Percentiles rank a stretch among this genome's conserved stretches.
phyloP scores from a whole-genome alignment of 2,113 vertebrate species.

The Cyanocitta stelleri region DNA sequence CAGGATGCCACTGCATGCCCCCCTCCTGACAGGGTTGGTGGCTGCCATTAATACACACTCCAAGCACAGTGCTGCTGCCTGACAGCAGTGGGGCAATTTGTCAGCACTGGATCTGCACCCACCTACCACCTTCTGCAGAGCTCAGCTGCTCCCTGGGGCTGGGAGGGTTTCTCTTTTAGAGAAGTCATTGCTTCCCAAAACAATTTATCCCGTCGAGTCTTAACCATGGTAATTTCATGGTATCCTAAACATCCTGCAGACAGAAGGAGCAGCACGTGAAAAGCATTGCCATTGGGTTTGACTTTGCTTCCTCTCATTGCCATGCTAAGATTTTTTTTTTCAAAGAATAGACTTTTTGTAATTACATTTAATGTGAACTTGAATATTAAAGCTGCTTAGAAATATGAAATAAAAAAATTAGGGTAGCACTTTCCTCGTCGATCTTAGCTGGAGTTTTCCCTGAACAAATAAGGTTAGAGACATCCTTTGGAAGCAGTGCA shows the following conservation, averaged over 20 bases:
- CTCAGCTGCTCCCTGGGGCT: neutral
- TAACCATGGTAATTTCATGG: neutral
- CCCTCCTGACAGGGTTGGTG: neutral
- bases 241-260: neutral
- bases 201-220: neutral
- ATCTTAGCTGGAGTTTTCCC: neutral
- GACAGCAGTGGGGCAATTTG: accelerated
- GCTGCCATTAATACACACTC: accelerated
- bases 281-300: neutral
- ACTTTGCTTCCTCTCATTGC: neutral
- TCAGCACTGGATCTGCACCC: accelerated
- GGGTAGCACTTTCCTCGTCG: neutral
- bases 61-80: neutral
- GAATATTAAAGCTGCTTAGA: neutral
- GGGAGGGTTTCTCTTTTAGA: neutral
- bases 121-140: neutral
- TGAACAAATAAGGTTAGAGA: neutral
- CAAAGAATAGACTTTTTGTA: neutral
- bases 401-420: neutral
- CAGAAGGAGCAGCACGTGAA: neutral
- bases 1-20: neutral
- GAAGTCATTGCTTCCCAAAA: neutral
- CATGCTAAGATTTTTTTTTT: neutral
- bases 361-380: neutral
- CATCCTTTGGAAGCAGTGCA: neutral